phyloP scores from a whole-genome alignment of 2,797 vertebrate genomes.

The Alca torda region DNA sequence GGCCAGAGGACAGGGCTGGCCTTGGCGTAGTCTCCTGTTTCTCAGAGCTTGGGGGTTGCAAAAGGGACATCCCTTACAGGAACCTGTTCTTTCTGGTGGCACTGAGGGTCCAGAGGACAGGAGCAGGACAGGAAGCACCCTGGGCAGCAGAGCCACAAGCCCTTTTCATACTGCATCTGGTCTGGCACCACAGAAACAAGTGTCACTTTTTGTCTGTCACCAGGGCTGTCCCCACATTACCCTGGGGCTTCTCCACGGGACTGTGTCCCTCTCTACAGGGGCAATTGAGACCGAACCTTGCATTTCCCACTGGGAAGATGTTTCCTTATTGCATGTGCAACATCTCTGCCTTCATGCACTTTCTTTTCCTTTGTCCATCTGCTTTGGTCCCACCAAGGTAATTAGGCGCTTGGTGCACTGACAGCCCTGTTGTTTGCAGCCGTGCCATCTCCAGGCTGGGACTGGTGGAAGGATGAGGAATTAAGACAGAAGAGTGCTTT shows the following conservation, averaged over 20 bases:
- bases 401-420: not conserved
- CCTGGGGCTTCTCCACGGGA: accelerated
- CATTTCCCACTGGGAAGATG: not conserved
- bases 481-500: not conserved
- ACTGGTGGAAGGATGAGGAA: not conserved
- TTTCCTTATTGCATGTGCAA: not conserved
- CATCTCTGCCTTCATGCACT: not conserved
- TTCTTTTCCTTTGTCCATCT: not conserved
- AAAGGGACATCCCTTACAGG: not conserved
- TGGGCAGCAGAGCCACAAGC: not conserved
- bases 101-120: not conserved
- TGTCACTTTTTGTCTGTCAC: not conserved
- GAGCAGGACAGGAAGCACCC: not conserved
- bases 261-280: not conserved
- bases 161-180: not conserved
- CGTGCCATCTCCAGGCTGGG: not conserved
- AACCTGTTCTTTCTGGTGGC: not conserved
- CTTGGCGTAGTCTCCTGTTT: not conserved
- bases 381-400: not conserved
- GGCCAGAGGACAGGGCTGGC: not conserved
- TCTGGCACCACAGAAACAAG: not conserved
- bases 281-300: not conserved
- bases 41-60: not conserved
- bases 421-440: not conserved
- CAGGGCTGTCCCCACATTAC: not conserved